These are phyloP conservation scores for Druon quercuslanigerum DNA, from an alignment of 1,140 invertebrate genomes.

Conservation along the genomic window DNA sequence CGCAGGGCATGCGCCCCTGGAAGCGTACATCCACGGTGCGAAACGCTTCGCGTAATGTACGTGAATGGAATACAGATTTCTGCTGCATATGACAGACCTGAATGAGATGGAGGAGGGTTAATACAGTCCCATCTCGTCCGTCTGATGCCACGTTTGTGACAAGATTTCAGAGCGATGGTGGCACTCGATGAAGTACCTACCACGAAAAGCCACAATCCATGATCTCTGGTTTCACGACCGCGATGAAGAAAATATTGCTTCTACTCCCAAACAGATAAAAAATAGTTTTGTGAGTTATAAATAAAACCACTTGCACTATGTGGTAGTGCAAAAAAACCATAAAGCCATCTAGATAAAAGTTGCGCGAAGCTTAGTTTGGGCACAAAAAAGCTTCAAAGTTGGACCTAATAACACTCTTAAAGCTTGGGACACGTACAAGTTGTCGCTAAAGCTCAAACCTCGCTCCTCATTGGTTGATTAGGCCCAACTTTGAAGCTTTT, in stretches of 20 bases:
- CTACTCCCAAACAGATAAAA: background rate
- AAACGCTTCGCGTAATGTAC: slow-evolving; percentile 46
- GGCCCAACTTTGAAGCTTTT: no score
- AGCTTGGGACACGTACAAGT: no score
- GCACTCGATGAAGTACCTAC: slow-evolving; percentile 40
- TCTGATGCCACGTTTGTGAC: slow-evolving; percentile 57
- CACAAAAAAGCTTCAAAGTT: no score
- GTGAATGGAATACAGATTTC: slow-evolving; percentile 52
- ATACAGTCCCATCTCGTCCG: slow-evolving; percentile 55
- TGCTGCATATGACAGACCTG: slow-evolving; percentile 47
- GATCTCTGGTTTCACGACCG: background rate
- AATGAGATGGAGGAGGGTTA: slow-evolving; percentile 49
- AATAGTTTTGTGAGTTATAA: no score
- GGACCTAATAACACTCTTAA: no score
- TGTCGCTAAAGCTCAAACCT: no score
- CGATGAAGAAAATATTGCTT: background rate
- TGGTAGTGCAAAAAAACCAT: no score
- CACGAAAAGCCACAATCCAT: slow-evolving; percentile 3
- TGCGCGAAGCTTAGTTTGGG: no score
- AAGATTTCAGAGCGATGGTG: slow-evolving; percentile 55
- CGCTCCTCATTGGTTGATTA: no score
- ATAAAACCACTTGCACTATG: no score
- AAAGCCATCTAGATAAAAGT: no score
- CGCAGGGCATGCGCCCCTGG: slow-evolving; percentile 45
- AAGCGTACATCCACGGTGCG: slow-evolving; percentile 26